Evolutionary conservation across 35 echinoderm and acorn worm genomes (phyloP), one percentile per base, ranked within the genome.

Genomic region (Chiridota heheva): DNA sequence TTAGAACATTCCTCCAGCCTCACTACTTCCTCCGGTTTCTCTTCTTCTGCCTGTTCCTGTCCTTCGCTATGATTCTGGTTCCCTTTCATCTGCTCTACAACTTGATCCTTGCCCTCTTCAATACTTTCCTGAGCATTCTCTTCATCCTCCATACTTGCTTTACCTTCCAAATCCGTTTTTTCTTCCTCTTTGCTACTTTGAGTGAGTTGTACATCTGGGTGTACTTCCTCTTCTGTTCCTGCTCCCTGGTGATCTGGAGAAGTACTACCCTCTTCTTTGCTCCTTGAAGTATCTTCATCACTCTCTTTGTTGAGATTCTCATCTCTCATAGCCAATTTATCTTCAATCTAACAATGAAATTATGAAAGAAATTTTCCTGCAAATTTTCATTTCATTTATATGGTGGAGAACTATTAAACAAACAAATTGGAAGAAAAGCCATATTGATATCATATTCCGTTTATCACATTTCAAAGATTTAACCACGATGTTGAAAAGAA

Each of bases 11-110:
- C 80, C 40, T 97, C 76, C 42, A 97, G 72, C 16, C 84, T 20
- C 57, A 88, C 39, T 1, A 97, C 67, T 55, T 97, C 94, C 25
- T 86, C 66, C 25, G 94, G 94, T 66, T 88, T 72, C 61, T 88
- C 80, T 24, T 90, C 89, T 41, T 74, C 82, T 2, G 86, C 73
- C 17, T 86, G 73, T 37, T 96, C 72, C n/a, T 96, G n/a, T n/a
- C n/a, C n/a, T n/a, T n/a, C n/a, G n/a, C n/a, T n/a, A n/a, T n/a
- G n/a, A n/a, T n/a, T n/a, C 42, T 0, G 0, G 5, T 25, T 71
- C 57, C 37, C 43, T 33, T 33, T 32, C 36, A 64, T 17, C 20
- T 40, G 48, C 33, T 77, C 51, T 77, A 24, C 20, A 13, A 46
- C 40, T 28, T 47, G 41, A 13, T 49, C 70, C 7, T 53, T n/a